Base-by-base conservation (phyloP, 1,140 invertebrate genomes). In the Wiebesia pumilae region DNA sequence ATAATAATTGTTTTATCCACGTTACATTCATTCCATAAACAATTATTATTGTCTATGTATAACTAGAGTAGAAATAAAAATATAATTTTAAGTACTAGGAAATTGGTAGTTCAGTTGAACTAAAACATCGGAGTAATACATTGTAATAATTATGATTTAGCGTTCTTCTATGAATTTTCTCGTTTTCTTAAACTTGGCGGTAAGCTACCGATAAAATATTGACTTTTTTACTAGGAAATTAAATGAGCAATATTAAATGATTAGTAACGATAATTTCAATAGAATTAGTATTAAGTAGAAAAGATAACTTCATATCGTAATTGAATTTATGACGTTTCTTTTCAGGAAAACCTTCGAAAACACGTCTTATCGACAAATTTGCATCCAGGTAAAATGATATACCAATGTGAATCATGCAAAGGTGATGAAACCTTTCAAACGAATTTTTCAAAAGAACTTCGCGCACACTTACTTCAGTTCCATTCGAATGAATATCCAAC, bases 281-380 rank as follows among this genome's bases (percentile, higher is more conserved):
- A 4, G 33, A 30, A 69, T 16, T 10, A 16, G 2, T 69, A 16
- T 69, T 14, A 14, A 69, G 35, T 35, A 3, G 14, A 38, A 38
- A 24, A 71, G 4, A 71, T 38, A 40, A 38, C 1, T 6, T 30
- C 21, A 24, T 38, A 71, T 21, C 40, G 14, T 38, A 71, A 38
- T 3, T 24, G 14, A 71, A 38, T 62, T 62, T 14, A 54, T 62
- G 21, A 35, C 12, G 6, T 14, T 3, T 38, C 35, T 75, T 90
- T 93, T 30, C 94, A 97, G 96, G 97, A 98, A 91, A 98, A 98
- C 92, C 94, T 98, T 12, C 95, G 97, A 3, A 98, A 98, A 90
- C 97, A 98, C 92, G 95, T 97, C 9, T 91, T 97, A 0, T 96
- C 96, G n/a, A 97, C 97, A 3, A 96, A 95, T 81, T 95, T 96